Conservation (phyloP, 2,888 invertebrate genomes). For the Lasioglossum vierecki region DNA sequence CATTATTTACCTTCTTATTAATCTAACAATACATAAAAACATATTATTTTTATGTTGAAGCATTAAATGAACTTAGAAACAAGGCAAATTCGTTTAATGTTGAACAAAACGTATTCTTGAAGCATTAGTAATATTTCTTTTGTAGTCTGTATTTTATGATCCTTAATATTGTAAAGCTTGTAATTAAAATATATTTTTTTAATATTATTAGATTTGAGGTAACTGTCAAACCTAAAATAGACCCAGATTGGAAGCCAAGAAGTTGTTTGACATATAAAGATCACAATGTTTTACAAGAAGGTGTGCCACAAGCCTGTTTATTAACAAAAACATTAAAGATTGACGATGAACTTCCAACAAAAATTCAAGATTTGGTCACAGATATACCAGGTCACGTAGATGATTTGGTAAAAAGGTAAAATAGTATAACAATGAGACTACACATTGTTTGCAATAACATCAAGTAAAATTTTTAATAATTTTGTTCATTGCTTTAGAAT, state of each 20-base stretch:
- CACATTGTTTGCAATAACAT: slow-evolving; percentile 37
- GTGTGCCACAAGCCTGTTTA: slow-evolving; percentile 91
- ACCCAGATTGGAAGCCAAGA: slow-evolving; percentile 88
- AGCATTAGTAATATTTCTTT: background rate
- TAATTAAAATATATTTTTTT: background rate
- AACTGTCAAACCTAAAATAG: slow-evolving; percentile 84
- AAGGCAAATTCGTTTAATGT: background rate
- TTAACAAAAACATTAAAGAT: slow-evolving; percentile 91
- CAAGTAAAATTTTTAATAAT: slow-evolving; percentile 11
- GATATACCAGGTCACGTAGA: slow-evolving; percentile 84
- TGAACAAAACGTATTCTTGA: background rate
- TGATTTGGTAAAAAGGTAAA: slow-evolving; percentile 86
- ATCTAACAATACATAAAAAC: too few relatives aligned
- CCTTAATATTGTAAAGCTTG: background rate
- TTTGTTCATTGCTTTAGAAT: slow-evolving; percentile 75
- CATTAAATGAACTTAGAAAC: background rate
- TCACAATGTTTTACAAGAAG: slow-evolving; percentile 89
- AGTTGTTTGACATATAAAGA: slow-evolving; percentile 87
- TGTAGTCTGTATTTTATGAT: background rate
- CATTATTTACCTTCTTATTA: too few relatives aligned
- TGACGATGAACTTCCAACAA: slow-evolving; percentile 87
- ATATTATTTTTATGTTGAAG: too few relatives aligned
- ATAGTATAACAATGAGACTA: slow-evolving; percentile 1
- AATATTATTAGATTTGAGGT: background rate
- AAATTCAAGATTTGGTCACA: slow-evolving; percentile 84